Percentiles rank a stretch among this genome's conserved stretches.
Evolutionary conservation across 2,888 invertebrate species (phyloP).

Genomic region (Masnerella sp.): DNA sequence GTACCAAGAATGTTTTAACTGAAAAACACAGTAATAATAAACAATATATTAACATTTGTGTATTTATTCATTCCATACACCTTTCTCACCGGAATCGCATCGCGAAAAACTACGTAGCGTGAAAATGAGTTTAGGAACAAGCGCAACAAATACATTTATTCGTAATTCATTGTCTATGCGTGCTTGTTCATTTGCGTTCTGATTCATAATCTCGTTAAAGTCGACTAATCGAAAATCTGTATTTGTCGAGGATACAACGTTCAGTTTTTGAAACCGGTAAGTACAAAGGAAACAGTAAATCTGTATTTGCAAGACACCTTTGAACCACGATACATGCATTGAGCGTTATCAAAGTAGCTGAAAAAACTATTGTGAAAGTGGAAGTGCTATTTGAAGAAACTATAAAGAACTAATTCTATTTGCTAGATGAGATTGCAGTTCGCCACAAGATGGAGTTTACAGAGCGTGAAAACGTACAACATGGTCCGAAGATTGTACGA

Average conservation of each 20-base stretch:
- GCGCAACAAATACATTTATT: neutral
- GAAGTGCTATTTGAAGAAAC: conserved; percentile 37
- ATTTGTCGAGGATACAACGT: neutral
- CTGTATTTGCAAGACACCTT: neutral
- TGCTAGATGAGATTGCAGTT: conserved; percentile 52
- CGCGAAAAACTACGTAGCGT: conserved; percentile 15
- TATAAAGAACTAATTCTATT: conserved; percentile 45
- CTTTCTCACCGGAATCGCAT: no score
- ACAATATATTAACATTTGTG: no score
- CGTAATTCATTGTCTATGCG: neutral
- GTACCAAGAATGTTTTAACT: no score
- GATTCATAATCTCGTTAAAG: neutral
- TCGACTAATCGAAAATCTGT: neutral
- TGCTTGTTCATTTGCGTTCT: neutral
- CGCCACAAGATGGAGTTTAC: conserved; percentile 53
- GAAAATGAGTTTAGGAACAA: conserved; percentile 19
- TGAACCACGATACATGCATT: neutral
- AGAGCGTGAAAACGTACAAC: conserved; percentile 54
- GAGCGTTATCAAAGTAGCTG: conserved; percentile 2
- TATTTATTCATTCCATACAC: conserved; percentile 13
- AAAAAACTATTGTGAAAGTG: conserved; percentile 41
- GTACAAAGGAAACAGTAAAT: neutral
- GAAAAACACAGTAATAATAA: no score
- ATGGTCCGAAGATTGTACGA: conserved; percentile 50
- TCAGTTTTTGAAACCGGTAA: neutral